Evolutionary conservation across 2,888 invertebrate genomes (phyloP), one percentile per base, ranked within the genome.

Genomic region (Teleiodes luculella): DNA sequence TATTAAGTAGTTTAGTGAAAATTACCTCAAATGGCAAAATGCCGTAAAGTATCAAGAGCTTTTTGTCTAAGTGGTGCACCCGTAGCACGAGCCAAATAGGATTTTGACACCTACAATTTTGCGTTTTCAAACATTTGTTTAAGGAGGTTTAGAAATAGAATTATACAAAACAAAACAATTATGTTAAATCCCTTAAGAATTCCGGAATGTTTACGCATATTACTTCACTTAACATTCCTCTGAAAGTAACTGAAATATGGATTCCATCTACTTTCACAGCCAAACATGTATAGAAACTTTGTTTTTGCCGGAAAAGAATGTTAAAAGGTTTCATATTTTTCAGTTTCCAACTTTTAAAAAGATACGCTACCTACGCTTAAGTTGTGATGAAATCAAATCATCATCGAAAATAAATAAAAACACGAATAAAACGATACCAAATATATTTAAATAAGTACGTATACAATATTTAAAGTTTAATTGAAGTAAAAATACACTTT

Each of bases 61-160:
- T 56, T 11, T 24, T 24, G 24, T 18, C 33, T 58, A 61, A 33
- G 48, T 18, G 24, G 24, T 24, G 24, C 24, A 24, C 6, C n/a
- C 24, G 24, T 4, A 24, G 70, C 76, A 74, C 73, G 76, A 74
- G 76, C 70, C 78, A 71, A 76, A 77, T 78, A 78, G 68, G 64
- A 71, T 72, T 77, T 75, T 76, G 76, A 76, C 76, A 77, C 70
- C 65, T 70, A 73, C 68, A 70, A 77, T 78, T 82, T 81, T 74
- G 74, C 76, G 69, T 73, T 78, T 73, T 72, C 71, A 68, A 67
- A 67, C 62, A 70, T 72, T 72, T 72, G 67, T 74, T 73, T 68
- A 59, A 68, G 53, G 56, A 58, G 48, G 49, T 61, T 67, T 64
- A 62, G 68, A 76, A 77, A 78, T 78, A 78, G 72, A 60, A 57